Conservation (phyloP, 2,797 vertebrate species). For the Cirrhinus molitorella region DNA sequence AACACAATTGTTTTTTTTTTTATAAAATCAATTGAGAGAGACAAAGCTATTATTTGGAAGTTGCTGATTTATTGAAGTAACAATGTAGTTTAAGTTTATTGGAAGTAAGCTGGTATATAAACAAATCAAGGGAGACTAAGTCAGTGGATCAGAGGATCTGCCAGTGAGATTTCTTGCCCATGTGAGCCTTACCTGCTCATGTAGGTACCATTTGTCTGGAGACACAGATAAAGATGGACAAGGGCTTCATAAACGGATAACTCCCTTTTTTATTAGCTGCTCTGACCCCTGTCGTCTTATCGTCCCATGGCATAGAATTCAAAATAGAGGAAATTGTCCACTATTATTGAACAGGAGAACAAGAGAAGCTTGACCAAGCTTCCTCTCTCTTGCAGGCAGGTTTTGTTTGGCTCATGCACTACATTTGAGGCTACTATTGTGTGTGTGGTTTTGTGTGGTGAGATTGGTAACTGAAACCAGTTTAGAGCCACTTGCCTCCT, state of each 20-base stretch:
- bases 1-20: no score
- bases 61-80: no score
- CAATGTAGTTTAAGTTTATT: no score
- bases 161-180: conserved; percentile 27
- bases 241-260: conserved; percentile 46
- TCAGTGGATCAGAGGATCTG: neutral
- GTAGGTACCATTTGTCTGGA: conserved; percentile 64
- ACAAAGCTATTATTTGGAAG: no score
- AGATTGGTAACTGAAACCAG: conserved; percentile 41
- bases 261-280: neutral
- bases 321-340: neutral
- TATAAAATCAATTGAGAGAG: no score
- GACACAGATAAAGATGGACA: conserved; percentile 72
- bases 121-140: neutral
- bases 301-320: neutral
- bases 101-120: neutral
- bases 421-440: neutral
- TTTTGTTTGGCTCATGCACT: neutral
- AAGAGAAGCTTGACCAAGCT: neutral
- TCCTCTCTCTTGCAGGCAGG: neutral
- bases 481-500: conserved; percentile 19
- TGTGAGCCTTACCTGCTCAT: conserved; percentile 60
- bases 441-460: neutral
- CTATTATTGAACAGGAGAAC: neutral
- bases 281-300: conserved; percentile 22